phyloP scores from a whole-genome alignment of 2,797 vertebrate species.

The Corythornis leucogaster region DNA sequence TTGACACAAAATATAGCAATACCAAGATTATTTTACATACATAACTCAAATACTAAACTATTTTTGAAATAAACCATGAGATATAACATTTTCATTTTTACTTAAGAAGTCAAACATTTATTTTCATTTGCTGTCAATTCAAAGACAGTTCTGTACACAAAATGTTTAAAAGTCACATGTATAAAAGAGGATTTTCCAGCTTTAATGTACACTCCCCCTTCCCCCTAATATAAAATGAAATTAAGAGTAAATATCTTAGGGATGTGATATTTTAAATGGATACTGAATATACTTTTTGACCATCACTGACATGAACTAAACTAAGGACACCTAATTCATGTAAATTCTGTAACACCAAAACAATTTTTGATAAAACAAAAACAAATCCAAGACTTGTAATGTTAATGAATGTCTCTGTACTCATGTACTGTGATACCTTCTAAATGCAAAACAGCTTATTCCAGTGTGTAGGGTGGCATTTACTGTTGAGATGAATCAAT shows the following conservation, averaged over 20 bases:
- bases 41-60: neutral
- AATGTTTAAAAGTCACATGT: neutral
- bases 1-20: conserved; percentile 5
- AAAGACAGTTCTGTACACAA: neutral
- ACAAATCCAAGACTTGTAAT: neutral
- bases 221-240: neutral
- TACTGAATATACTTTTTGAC: neutral
- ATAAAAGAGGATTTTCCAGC: neutral
- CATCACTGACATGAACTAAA: neutral
- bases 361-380: neutral
- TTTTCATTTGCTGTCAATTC: conserved; percentile 10
- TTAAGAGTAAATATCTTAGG: neutral
- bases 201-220: neutral
- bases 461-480: neutral
- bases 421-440: neutral
- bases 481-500: neutral
- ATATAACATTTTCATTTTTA: conserved; percentile 17
- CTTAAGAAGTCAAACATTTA: neutral
- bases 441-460: neutral
- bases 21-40: neutral
- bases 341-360: neutral
- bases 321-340: neutral
- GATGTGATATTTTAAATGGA: neutral
- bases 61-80: conserved; percentile 2
- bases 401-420: neutral